phyloP scores from a whole-genome alignment of 1,140 invertebrate species.

The Pogonomyrmex barbatus region DNA sequence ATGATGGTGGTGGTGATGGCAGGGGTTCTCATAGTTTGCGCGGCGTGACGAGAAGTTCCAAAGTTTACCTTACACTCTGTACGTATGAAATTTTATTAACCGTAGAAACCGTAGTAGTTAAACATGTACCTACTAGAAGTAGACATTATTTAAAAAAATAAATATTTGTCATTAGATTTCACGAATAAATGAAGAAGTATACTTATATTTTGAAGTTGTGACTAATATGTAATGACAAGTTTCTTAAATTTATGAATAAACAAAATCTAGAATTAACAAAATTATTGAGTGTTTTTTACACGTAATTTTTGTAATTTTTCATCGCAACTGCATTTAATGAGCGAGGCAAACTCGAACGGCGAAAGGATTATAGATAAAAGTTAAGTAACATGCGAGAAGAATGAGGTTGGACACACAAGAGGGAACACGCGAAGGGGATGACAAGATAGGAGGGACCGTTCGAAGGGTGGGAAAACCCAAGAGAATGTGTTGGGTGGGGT shows the following conservation, averaged over 20 bases:
- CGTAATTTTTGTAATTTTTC: slow-evolving; percentile 7
- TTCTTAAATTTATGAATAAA: background rate
- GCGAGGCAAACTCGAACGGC: background rate
- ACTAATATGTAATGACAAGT: slow-evolving; percentile 3
- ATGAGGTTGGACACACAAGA: slow-evolving; percentile 10
- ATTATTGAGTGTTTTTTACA: background rate
- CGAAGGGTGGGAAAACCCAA: background rate
- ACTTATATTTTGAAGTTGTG: background rate
- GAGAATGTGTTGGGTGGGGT: background rate
- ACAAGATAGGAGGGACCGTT: slow-evolving; percentile 23
- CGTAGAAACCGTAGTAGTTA: background rate
- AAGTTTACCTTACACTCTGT: background rate
- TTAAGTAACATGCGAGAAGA: slow-evolving; percentile 24
- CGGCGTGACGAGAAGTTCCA: background rate
- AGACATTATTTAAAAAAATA: background rate
- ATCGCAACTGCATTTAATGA: background rate
- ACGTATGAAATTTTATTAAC: background rate
- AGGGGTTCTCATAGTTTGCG: background rate
- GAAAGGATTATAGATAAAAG: slow-evolving; percentile 20
- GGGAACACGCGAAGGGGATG: slow-evolving; percentile 12
- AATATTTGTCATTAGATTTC: background rate
- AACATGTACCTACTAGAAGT: background rate
- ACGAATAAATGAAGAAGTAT: background rate
- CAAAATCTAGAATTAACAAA: background rate
- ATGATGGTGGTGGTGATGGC: no score